Evolutionary conservation across 2,888 invertebrate species (phyloP).

Genomic region (Saturnia japonica): DNA sequence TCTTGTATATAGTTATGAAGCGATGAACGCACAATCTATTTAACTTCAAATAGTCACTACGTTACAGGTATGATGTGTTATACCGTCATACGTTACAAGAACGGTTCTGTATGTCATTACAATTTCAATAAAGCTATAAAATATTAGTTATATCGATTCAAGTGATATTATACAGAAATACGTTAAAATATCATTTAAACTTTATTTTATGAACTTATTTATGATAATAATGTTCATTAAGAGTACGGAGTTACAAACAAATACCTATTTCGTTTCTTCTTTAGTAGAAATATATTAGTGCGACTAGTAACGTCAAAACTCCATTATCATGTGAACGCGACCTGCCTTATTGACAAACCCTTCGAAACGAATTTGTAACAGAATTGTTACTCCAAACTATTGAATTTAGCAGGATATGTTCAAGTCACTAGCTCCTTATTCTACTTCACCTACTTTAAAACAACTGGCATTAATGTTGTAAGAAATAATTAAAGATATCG

Average conservation of each 20-base stretch:
- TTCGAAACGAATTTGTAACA: neutral
- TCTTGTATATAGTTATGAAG: too few relatives aligned
- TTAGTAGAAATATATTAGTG: neutral
- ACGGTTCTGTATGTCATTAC: neutral
- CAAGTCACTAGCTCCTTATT: too few relatives aligned
- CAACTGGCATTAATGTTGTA: neutral
- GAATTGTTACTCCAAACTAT: neutral
- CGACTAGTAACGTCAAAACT: neutral
- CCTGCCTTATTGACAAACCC: too few relatives aligned
- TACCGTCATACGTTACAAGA: neutral
- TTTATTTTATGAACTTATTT: neutral
- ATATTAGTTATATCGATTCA: neutral
- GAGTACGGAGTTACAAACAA: neutral
- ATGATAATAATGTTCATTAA: neutral
- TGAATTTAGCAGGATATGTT: too few relatives aligned
- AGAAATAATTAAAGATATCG: neutral
- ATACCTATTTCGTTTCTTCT: neutral
- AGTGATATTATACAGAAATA: neutral
- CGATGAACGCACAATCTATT: neutral
- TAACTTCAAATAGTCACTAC: neutral
- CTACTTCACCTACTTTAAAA: too few relatives aligned
- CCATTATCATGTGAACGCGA: neutral
- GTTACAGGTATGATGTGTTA: too few relatives aligned
- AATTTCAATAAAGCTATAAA: neutral
- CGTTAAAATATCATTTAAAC: neutral